Evolutionary conservation across 2,888 invertebrate species (phyloP).

Genomic region (Apamea anceps): DNA sequence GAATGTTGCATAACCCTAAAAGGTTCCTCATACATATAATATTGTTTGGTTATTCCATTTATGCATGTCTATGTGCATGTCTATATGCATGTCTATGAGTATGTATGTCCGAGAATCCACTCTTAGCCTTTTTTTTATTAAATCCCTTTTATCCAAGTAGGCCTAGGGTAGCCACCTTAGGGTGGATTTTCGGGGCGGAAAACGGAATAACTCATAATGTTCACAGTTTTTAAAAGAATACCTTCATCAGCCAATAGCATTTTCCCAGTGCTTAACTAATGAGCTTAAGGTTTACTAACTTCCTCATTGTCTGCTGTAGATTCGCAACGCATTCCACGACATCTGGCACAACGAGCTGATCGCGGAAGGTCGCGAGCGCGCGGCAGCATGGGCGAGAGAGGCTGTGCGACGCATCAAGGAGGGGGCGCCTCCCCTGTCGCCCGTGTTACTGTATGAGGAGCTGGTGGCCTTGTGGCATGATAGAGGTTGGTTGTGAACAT

Average conservation of each 20-base stretch:
- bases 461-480: constrained; percentile 83
- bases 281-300: too few relatives aligned
- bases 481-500: constrained; percentile 74
- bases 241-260: too few relatives aligned
- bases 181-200: too few relatives aligned
- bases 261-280: background rate
- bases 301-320: constrained; percentile 64
- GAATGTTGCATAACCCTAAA: background rate
- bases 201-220: background rate
- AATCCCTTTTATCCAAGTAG: too few relatives aligned
- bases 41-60: background rate
- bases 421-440: constrained; percentile 84
- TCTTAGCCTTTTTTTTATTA: too few relatives aligned
- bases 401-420: constrained; percentile 80
- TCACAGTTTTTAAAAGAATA: background rate
- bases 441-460: constrained; percentile 83
- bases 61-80: too few relatives aligned
- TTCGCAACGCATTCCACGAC: constrained; percentile 78
- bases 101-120: too few relatives aligned
- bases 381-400: constrained; percentile 80
- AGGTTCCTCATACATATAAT: background rate
- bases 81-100: too few relatives aligned
- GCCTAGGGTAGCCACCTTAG: too few relatives aligned
- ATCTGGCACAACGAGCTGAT: constrained; percentile 86
- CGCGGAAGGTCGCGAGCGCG: constrained; percentile 78